Evolutionary conservation across 1,140 invertebrate genomes (phyloP).

Genomic region (Conopomorpha cramerella): DNA sequence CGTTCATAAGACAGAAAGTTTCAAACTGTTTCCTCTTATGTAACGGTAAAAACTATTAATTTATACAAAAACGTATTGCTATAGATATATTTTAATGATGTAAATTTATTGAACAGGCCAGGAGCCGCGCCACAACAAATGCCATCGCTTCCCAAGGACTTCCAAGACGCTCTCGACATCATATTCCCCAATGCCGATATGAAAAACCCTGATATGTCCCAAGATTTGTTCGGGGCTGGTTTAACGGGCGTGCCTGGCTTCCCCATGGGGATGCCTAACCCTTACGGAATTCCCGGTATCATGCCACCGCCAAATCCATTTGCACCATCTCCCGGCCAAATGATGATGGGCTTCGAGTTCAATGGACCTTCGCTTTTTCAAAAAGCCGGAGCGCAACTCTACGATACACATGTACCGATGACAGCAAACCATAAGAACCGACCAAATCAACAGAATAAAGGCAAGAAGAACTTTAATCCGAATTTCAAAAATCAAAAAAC

Average conservation of each 20-base stretch:
- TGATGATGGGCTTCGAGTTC: conserved; percentile 47
- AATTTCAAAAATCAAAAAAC: background rate
- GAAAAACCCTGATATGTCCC: conserved; percentile 18
- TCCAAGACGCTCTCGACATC: conserved; percentile 73
- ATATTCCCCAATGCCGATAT: conserved; percentile 66
- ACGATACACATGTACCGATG: conserved; percentile 34
- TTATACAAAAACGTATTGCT: too few relatives aligned
- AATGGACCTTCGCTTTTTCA: conserved; percentile 19
- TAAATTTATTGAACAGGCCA: too few relatives aligned
- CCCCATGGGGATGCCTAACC: conserved; percentile 13
- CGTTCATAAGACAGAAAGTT: too few relatives aligned
- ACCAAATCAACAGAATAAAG: background rate
- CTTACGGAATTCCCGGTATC: conserved; percentile 23
- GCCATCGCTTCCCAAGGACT: conserved; percentile 61
- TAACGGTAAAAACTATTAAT: too few relatives aligned
- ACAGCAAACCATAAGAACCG: conserved; percentile 12
- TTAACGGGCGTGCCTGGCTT: conserved; percentile 16
- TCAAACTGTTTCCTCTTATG: too few relatives aligned
- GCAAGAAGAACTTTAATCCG: conserved; percentile 2
- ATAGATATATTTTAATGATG: too few relatives aligned
- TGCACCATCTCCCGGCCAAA: conserved; percentile 11
- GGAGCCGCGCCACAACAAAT: conserved; percentile 62
- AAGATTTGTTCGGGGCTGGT: conserved; percentile 14
- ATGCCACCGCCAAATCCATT: conserved; percentile 23
- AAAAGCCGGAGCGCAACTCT: conserved; percentile 25